Evolutionary conservation across 2,888 invertebrate genomes (phyloP).

Genomic region (Leucoma salicis): DNA sequence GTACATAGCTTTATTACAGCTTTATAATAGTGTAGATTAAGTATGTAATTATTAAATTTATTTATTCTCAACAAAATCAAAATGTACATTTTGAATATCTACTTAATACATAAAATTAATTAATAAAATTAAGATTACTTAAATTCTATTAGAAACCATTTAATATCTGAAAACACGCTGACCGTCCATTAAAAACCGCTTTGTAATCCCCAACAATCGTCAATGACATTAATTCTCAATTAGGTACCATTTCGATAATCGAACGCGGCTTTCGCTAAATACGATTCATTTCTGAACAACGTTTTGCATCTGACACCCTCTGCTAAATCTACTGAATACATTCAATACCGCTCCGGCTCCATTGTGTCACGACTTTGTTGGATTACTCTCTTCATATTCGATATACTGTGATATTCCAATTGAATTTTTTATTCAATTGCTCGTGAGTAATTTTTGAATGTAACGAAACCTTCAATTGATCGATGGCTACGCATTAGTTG

Average conservation of each 20-base stretch:
- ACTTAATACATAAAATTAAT: no score
- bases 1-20: no score
- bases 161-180: conserved; percentile 12
- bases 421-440: conserved; percentile 23
- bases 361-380: conserved; percentile 30
- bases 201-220: conserved; percentile 27
- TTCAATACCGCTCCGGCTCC: conserved; percentile 29
- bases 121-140: background rate
- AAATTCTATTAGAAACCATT: conserved; percentile 9
- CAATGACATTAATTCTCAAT: conserved; percentile 36
- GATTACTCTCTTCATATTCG: conserved; percentile 34
- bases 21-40: no score
- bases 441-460: conserved; percentile 36
- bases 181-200: conserved; percentile 20
- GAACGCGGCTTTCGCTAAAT: conserved; percentile 38
- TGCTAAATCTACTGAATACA: conserved; percentile 45
- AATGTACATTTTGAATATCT: no score
- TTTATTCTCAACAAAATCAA: no score
- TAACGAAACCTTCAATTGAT: conserved; percentile 38
- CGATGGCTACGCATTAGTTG: conserved; percentile 28
- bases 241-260: conserved; percentile 41
- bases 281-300: conserved; percentile 27
- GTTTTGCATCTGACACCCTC: conserved; percentile 45
- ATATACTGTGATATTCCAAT: conserved; percentile 34
- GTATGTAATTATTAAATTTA: no score